Evolutionary conservation across 2,113 vertebrate genomes (phyloP).

Genomic region (Notarius lentiginosus): DNA sequence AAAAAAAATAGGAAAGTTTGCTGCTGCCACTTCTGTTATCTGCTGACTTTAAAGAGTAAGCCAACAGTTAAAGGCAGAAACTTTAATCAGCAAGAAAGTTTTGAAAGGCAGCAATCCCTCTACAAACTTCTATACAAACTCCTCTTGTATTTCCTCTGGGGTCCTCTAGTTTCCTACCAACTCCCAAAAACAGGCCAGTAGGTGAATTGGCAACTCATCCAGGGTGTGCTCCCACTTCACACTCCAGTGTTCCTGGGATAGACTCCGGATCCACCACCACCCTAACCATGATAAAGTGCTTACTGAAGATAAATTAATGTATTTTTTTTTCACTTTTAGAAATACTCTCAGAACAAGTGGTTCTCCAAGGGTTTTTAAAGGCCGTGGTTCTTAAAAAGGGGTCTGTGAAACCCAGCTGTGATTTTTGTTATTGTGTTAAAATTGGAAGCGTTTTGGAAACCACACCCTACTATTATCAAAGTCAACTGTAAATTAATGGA

Average conservation of each 20-base stretch:
- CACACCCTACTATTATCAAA: background rate
- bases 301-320: background rate
- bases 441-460: background rate
- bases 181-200: background rate
- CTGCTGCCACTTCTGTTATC: conserved; percentile 2
- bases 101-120: background rate
- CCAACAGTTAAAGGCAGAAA: background rate
- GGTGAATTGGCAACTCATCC: background rate
- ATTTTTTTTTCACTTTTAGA: background rate
- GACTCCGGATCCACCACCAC: background rate
- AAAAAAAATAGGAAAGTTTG: background rate
- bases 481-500: background rate
- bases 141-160: background rate
- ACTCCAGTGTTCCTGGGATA: background rate
- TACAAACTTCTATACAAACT: background rate
- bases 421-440: background rate
- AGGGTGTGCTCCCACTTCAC: background rate
- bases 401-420: background rate
- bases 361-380: background rate
- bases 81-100: background rate
- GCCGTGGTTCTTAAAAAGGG: background rate
- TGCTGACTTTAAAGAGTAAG: background rate
- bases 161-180: background rate
- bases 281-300: background rate
- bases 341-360: background rate